Base-by-base conservation (phyloP, 1,140 invertebrate species). In the Homarus americanus region DNA sequence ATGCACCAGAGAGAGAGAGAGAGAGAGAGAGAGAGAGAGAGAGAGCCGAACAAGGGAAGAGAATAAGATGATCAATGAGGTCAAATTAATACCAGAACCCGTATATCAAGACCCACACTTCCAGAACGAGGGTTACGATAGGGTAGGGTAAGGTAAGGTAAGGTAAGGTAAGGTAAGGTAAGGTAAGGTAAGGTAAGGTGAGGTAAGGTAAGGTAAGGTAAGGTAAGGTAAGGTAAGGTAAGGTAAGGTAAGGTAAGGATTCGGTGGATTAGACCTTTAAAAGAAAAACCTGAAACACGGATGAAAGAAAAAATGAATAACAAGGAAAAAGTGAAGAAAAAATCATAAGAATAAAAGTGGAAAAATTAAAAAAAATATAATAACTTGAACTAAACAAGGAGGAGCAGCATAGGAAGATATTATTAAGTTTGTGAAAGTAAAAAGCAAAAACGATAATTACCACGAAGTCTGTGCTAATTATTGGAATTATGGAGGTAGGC, bases 11-110 rank as follows among this genome's bases (percentile, higher is more conserved):
- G 75, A 36, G 32, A 79, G 38, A 41, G 38, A 82, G 78, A 82
- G 44, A 82, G 78, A 79, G 78, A 82, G 78, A 53, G 20, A n/a
- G 24, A 82, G 44, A 82, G 44, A 4, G 24, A 82, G 44, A 53
- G 78, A 82, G 44, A 82, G n/a, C n/a, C 1, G 36, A 34, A 36
- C 5, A 36, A 34, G 34, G 38, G 40, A 38, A 53, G 44, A 82
- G 78, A 49, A 44, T 53, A n/a, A 82, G 44, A 82, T 49, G 44
- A 49, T 5, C 44, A 49, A 49, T 49, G 12, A 49, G 12, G 44
- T 49, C n/a, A n/a, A n/a, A n/a, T n/a, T n/a, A n/a, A n/a, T n/a
- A n/a, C n/a, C n/a, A n/a, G n/a, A n/a, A n/a, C n/a, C n/a, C n/a
- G n/a, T n/a, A n/a, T n/a, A n/a, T n/a, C n/a, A n/a, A n/a, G n/a